Evolutionary conservation across 2,888 invertebrate genomes (phyloP).

Genomic region (Andrena hattorfiana): DNA sequence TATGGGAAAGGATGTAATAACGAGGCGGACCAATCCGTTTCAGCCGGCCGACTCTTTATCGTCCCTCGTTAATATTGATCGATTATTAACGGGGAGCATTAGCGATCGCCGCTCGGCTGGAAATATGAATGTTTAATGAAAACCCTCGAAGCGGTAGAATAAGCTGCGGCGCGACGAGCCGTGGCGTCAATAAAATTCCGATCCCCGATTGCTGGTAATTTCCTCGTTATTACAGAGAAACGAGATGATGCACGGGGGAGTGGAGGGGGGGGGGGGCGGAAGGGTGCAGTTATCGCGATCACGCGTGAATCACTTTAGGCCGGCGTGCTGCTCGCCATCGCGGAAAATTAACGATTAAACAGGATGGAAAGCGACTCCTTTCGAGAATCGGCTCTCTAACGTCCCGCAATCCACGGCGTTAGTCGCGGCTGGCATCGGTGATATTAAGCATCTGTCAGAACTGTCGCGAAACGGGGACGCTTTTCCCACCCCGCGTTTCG

Average conservation of each 20-base stretch:
- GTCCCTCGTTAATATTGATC: conserved; percentile 28
- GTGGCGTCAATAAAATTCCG: conserved; percentile 15
- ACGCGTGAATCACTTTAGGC: too few relatives aligned
- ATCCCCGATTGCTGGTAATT: conserved; percentile 5
- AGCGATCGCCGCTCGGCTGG: not conserved
- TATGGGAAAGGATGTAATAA: conserved; percentile 10
- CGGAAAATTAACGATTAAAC: not conserved
- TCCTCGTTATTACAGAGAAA: not conserved
- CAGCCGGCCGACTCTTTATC: not conserved
- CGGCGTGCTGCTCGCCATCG: not conserved
- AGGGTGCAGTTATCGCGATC: too few relatives aligned
- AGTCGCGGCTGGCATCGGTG: conserved; percentile 56
- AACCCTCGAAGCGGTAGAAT: conserved; percentile 3
- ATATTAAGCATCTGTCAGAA: conserved; percentile 62
- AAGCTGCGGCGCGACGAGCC: not conserved
- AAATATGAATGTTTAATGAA: conserved; percentile 44
- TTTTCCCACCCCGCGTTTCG: not conserved
- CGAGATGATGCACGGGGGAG: not conserved
- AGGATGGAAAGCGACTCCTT: not conserved
- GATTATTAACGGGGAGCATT: conserved; percentile 18
- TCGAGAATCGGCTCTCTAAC: conserved; percentile 11
- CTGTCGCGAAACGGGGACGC: conserved; percentile 56
- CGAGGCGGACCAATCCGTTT: not conserved
- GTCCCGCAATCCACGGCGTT: conserved; percentile 47
- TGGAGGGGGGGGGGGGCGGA: too few relatives aligned